phyloP scores from a whole-genome alignment of 2,797 vertebrate genomes.

The Hephaestus fuliginosus region DNA sequence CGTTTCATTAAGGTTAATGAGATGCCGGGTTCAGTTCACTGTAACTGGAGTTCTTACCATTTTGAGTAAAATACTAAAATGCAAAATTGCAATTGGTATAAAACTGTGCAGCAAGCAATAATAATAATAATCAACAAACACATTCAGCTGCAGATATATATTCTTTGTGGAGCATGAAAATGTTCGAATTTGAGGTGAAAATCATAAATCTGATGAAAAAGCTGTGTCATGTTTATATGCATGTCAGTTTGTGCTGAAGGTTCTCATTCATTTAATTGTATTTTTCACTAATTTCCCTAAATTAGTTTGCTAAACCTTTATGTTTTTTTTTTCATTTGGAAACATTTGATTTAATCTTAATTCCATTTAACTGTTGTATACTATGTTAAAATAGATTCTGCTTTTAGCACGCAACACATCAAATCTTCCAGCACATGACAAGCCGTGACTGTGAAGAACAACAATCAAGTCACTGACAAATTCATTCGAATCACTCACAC shows the following conservation, averaged over 20 bases:
- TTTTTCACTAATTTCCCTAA: neutral
- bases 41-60: neutral
- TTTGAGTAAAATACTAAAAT: neutral
- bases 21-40: neutral
- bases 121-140: neutral
- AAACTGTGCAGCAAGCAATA: neutral
- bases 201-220: neutral
- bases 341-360: constrained; percentile 36
- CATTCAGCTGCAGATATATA: neutral
- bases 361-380: constrained; percentile 10
- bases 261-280: neutral
- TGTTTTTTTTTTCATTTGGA: neutral
- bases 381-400: neutral
- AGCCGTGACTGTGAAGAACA: constrained; percentile 36
- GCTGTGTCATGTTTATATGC: too few relatives aligned
- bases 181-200: neutral
- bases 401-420: constrained; percentile 11
- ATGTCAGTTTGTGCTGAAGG: neutral
- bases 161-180: neutral
- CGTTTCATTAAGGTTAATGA: neutral
- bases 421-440: constrained; percentile 1
- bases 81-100: neutral
- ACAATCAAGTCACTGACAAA: constrained; percentile 27
- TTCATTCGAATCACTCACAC: constrained; percentile 12
- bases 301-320: neutral